phyloP scores from a whole-genome alignment of 2,797 vertebrate genomes.

The Myotis pilosus region DNA sequence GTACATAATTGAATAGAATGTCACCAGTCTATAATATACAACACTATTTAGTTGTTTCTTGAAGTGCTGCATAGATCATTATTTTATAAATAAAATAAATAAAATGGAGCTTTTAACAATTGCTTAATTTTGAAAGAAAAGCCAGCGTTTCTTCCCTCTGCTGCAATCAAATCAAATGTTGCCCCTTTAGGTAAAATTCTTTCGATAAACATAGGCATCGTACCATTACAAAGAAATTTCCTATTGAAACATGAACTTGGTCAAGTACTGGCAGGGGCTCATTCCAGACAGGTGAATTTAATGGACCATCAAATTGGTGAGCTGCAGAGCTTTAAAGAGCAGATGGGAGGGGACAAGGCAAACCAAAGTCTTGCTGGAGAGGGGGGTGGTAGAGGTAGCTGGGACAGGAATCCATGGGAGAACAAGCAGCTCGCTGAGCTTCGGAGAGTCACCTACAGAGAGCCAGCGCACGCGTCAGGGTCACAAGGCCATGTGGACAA shows the following conservation, averaged over 20 bases:
- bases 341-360: constrained; percentile 61
- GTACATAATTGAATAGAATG: constrained; percentile 85
- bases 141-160: constrained; percentile 77
- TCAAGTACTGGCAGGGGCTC: constrained; percentile 69
- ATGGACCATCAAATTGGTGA: constrained; percentile 64
- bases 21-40: constrained; percentile 87
- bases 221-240: constrained; percentile 72
- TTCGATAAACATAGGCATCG: constrained; percentile 78
- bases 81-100: constrained; percentile 83
- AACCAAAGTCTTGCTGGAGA: constrained; percentile 77
- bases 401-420: constrained; percentile 84
- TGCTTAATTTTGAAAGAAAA: constrained; percentile 77
- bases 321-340: constrained; percentile 75
- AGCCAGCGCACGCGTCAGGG: constrained; percentile 81
- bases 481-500: constrained; percentile 79
- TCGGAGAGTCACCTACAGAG: constrained; percentile 81
- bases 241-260: constrained; percentile 81
- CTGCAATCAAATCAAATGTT: constrained; percentile 79
- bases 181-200: constrained; percentile 78
- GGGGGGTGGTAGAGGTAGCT: constrained; percentile 87
- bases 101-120: constrained; percentile 77
- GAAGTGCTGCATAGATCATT: constrained; percentile 95
- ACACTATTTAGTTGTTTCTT: constrained; percentile 88
- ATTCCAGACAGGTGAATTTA: constrained; percentile 76
- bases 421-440: constrained; percentile 80